Evolutionary conservation across 2,797 vertebrate genomes (phyloP).

Genomic region (Passerculus sandwichensis): DNA sequence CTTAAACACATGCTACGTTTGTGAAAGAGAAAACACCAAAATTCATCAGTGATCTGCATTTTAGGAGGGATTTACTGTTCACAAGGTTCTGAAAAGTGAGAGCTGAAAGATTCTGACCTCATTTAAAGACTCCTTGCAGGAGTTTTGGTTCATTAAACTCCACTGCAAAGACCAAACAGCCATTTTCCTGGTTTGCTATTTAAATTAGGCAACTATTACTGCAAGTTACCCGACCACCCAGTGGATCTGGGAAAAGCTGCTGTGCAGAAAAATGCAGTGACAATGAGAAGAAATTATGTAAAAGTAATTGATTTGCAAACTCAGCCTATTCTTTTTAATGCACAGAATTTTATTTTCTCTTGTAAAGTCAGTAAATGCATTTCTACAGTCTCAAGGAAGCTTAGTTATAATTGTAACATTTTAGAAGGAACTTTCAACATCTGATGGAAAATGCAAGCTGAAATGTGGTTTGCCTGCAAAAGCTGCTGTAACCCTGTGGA

Average conservation of each 20-base stretch:
- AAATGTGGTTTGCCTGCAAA: conserved; percentile 64
- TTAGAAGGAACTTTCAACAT: conserved; percentile 60
- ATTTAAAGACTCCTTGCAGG: neutral
- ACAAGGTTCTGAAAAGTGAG: conserved; percentile 7
- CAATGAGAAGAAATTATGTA: neutral
- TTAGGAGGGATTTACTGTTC: conserved; percentile 26
- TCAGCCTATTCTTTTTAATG: neutral
- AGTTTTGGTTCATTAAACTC: conserved; percentile 52
- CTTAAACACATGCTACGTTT: neutral
- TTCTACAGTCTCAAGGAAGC: neutral
- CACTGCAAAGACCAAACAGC: conserved; percentile 25
- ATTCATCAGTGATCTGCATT: neutral
- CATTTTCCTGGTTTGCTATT: conserved; percentile 18
- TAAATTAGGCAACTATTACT: neutral
- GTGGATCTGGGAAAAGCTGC: neutral
- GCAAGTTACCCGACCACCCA: neutral
- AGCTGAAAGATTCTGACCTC: conserved; percentile 36
- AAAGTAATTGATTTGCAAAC: neutral
- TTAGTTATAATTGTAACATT: neutral
- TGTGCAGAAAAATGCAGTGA: neutral
- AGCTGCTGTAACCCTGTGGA: conserved; percentile 70
- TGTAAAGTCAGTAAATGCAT: neutral
- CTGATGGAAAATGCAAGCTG: conserved; percentile 63
- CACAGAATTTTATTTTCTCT: neutral
- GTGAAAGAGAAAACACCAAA: neutral